A percentile compares a stretch with the other conserved stretches of the same genome.
These are phyloP conservation scores for Latrodectus hesperus DNA, from an alignment of 2,888 invertebrate species.

Conservation along the genomic window DNA sequence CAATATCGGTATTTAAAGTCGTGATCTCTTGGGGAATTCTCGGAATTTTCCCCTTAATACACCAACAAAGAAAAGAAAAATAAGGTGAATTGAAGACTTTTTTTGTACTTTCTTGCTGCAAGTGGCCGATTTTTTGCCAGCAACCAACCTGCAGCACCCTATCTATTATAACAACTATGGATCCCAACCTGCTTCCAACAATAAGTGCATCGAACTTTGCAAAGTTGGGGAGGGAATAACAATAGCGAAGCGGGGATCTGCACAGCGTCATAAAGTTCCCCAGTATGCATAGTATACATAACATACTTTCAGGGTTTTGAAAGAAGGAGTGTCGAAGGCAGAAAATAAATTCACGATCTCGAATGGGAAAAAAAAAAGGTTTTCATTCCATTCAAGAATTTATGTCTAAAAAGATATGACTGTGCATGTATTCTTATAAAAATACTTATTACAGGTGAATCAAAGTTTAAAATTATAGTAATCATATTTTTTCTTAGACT, in stretches of 20 bases:
- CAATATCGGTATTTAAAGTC: constrained; percentile 30
- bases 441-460: no score
- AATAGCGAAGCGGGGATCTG: constrained; percentile 29
- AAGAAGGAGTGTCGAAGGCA: no score
- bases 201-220: constrained; percentile 42
- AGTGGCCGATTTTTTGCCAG: constrained; percentile 55
- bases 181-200: constrained; percentile 28
- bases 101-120: constrained; percentile 57
- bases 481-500: no score
- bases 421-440: no score
- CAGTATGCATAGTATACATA: neutral
- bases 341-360: no score
- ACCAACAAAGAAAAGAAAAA: constrained; percentile 31
- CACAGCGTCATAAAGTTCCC: constrained; percentile 43
- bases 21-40: constrained; percentile 47
- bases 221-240: constrained; percentile 44
- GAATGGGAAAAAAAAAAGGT: no score
- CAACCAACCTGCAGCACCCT: constrained; percentile 57
- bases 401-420: no score
- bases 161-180: constrained; percentile 47
- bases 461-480: no score
- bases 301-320: no score
- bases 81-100: constrained; percentile 27
- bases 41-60: constrained; percentile 39
- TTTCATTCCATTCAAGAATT: no score